A percentile compares a stretch with the other conserved stretches of the same genome.
These are phyloP conservation scores for Macrotis lagotis DNA, from an alignment of 2,113 vertebrate genomes.

Conservation along the genomic window DNA sequence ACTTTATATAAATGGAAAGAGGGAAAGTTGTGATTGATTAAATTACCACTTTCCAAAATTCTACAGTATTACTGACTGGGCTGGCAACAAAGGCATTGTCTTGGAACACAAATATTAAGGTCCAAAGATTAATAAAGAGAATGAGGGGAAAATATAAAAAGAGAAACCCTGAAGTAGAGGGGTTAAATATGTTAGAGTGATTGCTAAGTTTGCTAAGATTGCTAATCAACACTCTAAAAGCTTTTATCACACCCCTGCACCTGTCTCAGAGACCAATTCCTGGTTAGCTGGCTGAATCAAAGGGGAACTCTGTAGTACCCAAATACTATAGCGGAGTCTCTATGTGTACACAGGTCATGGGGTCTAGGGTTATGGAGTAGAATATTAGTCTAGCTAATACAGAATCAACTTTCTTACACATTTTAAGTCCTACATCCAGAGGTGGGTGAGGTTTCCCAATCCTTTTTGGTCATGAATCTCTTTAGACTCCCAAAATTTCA, in stretches of 20 bases:
- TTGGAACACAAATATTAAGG: neutral
- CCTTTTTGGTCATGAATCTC: neutral
- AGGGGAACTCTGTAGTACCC: neutral
- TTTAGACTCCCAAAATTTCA: slow-evolving; percentile 12
- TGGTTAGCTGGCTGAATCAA: neutral
- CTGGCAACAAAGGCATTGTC: neutral
- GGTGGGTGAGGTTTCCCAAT: neutral
- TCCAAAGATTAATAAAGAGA: neutral
- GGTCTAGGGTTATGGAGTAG: neutral
- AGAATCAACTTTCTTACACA: neutral
- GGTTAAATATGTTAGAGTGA: neutral
- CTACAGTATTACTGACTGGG: neutral
- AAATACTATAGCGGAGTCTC: neutral
- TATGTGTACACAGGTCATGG: neutral
- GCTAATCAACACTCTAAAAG: neutral
- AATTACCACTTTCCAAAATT: neutral
- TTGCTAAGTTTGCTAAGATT: no score
- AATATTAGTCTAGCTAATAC: neutral
- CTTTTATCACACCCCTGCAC: neutral
- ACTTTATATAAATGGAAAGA: neutral
- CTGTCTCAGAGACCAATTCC: neutral
- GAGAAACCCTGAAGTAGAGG: neutral
- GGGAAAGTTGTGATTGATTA: neutral
- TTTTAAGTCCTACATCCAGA: neutral
- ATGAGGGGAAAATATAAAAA: neutral